Conservation (phyloP, 2,113 vertebrate species). For the Gallinago media region DNA sequence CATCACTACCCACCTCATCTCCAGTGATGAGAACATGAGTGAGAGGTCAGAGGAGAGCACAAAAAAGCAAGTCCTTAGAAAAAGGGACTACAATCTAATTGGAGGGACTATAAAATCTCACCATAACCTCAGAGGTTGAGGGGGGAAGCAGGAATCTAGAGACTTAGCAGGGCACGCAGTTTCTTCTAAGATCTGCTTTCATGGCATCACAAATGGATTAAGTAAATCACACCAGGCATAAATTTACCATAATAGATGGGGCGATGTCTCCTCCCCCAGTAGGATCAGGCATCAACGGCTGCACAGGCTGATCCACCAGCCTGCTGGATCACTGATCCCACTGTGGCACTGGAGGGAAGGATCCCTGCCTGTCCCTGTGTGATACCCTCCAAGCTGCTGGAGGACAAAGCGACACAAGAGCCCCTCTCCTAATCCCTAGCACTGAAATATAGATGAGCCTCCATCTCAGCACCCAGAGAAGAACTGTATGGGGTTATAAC, state of each 20-base stretch:
- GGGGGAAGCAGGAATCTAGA: neutral
- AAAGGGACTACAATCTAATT: neutral
- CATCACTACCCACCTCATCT: neutral
- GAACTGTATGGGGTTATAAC: neutral
- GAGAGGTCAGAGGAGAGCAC: neutral
- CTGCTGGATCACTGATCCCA: accelerated
- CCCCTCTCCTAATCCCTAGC: neutral
- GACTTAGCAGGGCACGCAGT: neutral
- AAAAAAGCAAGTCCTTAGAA: neutral
- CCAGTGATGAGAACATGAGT: neutral
- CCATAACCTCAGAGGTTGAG: neutral
- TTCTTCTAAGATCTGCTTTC: neutral
- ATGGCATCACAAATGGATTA: neutral
- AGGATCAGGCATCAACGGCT: neutral
- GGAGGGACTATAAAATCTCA: neutral
- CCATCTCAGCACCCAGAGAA: neutral
- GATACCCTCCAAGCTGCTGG: accelerated
- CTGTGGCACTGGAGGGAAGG: neutral
- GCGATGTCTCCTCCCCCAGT: neutral
- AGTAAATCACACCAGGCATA: neutral
- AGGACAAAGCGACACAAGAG: neutral
- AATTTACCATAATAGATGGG: neutral
- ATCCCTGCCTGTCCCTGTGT: accelerated
- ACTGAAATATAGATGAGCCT: neutral
- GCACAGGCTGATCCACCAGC: neutral